Base-by-base conservation (phyloP, 2,113 vertebrate species). In the Cyprinus carpio region DNA sequence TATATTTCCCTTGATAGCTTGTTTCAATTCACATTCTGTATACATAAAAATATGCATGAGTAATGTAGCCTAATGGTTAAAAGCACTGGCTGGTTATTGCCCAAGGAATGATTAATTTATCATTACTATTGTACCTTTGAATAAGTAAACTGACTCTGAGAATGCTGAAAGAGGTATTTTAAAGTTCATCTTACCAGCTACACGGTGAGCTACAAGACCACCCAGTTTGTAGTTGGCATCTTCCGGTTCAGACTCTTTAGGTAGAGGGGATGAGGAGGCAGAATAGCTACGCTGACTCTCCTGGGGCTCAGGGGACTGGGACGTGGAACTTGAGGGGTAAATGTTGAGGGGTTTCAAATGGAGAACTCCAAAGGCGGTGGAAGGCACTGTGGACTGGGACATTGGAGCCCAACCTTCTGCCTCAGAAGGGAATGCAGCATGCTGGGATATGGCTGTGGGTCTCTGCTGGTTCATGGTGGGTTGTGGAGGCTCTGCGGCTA, bases 181-280 rank as follows among this genome's bases (percentile, higher is more conserved):
- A 40, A 40, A 40, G 40, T 13, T 46, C 13, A 77, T 87, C 95
- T 96, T 46, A 99, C 98, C 98, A 94, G 98, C 98, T 65, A 99
- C 95, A 84, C 98, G 94, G 43, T 99, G 97, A 80, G 97, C 97
- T 86, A 99, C 98, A 89, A 99, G 94, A 40, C 98, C 98, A 89
- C 97, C 97, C 85, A 99, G 91, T 67, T 95, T 96, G 93, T 97
- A 94, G 12, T 93, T 93, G 20, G 95, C 94, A 60, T 96, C 95
- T 85, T 96, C 96, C 0, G 93, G 92, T 84, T 96, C 94, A 0
- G 4, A 82, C 67, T 95, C 96, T 87, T 94, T 95, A 23, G 95
- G 92, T 79, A 94, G 94, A 25, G 95, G 91, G 0, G 95, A 95
- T 25, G 43, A 93, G 16, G 94, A 93, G 29, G 90, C 82, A 62